These are phyloP conservation scores for Macrobrachium nipponense DNA, from an alignment of 1,140 invertebrate species.

Conservation along the genomic window DNA sequence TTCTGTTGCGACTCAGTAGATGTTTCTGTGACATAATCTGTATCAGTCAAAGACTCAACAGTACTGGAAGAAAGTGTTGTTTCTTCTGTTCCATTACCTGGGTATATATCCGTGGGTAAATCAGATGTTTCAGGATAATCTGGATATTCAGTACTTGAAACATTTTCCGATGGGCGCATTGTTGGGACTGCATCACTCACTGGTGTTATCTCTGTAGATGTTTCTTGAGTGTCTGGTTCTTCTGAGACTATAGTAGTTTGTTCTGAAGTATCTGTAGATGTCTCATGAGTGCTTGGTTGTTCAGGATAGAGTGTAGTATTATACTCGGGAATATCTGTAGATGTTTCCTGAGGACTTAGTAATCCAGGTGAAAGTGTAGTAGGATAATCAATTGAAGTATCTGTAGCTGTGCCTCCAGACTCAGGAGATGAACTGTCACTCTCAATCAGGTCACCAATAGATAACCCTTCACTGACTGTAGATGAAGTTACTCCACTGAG, in stretches of 20 bases:
- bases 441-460: background rate
- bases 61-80: too few species aligned
- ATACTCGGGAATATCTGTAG: background rate
- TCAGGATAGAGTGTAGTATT: too few species aligned
- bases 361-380: background rate
- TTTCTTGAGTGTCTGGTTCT: too few species aligned
- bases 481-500: slow-evolving; percentile 3
- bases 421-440: background rate
- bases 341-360: background rate
- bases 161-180: too few species aligned
- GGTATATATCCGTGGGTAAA: too few species aligned
- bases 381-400: background rate
- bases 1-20: background rate
- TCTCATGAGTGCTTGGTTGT: too few species aligned
- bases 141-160: too few species aligned
- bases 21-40: background rate
- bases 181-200: too few species aligned
- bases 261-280: too few species aligned
- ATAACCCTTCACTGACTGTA: background rate
- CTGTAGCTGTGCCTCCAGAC: background rate
- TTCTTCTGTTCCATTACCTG: background rate
- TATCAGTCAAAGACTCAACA: background rate
- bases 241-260: too few species aligned
- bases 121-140: too few species aligned
- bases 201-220: too few species aligned